Evolutionary conservation across 2,888 invertebrate species (phyloP), one percentile per base, ranked within the genome.

Genomic region (Acleris sparsana): DNA sequence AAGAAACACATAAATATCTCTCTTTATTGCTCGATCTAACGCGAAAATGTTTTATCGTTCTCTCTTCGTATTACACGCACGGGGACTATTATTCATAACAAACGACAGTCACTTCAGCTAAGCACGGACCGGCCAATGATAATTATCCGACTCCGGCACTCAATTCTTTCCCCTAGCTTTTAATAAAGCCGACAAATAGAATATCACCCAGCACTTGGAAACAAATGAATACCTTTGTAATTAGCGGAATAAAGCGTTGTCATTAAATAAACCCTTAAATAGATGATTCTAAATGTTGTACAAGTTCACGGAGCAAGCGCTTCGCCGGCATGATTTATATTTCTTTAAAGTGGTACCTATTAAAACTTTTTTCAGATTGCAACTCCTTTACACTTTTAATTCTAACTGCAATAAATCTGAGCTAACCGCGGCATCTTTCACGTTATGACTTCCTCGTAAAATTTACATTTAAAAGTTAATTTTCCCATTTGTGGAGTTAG

Each of bases 401-500:
- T 89, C 88, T 80, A 87, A 89, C 82, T 85, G 87, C 83, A 85
- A 91, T 92, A 92, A 91, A 92, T 92, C 90, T 89, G 85, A 78
- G 85, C 85, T 86, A 89, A 91, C 90, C 89, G 88, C 88, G 88
- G 86, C 88, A 88, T 89, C 89, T 89, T 89, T 87, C 85, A 86
- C 88, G 87, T 92, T 92, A 92, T 90, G 90, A 91, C 86, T 92
- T 88, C 88, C 88, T 88, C 89, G 89, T 90, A 90, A 92, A 91
- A 91, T 92, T 90, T 91, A 91, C 90, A 90, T 91, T 90, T 89
- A 88, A 92, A 91, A 90, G 88, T 91, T 88, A 91, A 92, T 92
- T 89, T 90, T 89, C 90, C 85, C 87, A 80, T 81, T 85, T 77
- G 82, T 80, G 81, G 80, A 83, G 85, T 86, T 80, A 85, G 82